A percentile compares a stretch with the other conserved stretches of the same genome.
These are phyloP conservation scores for Galemys pyrenaicus DNA, from an alignment of 2,113 vertebrate genomes.

Conservation along the genomic window DNA sequence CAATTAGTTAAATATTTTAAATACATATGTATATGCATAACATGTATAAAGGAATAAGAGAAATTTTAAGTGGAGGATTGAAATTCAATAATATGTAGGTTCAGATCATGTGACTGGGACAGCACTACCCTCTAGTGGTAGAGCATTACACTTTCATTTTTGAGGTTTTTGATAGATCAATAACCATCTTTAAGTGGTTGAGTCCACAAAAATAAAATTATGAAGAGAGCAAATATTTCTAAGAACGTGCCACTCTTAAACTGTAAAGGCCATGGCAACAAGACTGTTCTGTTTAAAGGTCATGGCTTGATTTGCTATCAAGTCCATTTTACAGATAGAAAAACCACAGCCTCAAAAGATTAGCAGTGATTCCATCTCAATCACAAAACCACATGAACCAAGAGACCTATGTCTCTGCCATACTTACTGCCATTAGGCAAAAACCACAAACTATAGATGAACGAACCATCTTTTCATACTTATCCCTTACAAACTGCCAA, in stretches of 20 bases:
- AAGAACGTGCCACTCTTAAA: background rate
- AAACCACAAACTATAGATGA: constrained; percentile 2
- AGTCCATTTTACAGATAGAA: background rate
- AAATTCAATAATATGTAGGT: background rate
- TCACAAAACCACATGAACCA: background rate
- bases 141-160: background rate
- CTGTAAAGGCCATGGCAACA: background rate
- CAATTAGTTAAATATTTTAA: background rate
- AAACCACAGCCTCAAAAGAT: background rate
- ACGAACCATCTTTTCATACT: background rate
- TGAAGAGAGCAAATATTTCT: constrained; percentile 6
- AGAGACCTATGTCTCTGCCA: background rate
- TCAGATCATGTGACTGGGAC: constrained; percentile 64
- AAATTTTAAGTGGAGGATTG: background rate
- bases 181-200: background rate
- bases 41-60: background rate
- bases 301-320: background rate
- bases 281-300: background rate
- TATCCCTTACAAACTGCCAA: background rate
- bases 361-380: background rate
- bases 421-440: background rate
- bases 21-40: background rate
- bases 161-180: background rate
- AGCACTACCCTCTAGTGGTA: constrained; percentile 63
- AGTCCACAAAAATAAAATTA: constrained; percentile 1